A percentile compares a stretch with the other conserved stretches of the same genome.
Evolutionary conservation across 2,797 vertebrate species (phyloP).

Genomic region (Sebastes vulpes): DNA sequence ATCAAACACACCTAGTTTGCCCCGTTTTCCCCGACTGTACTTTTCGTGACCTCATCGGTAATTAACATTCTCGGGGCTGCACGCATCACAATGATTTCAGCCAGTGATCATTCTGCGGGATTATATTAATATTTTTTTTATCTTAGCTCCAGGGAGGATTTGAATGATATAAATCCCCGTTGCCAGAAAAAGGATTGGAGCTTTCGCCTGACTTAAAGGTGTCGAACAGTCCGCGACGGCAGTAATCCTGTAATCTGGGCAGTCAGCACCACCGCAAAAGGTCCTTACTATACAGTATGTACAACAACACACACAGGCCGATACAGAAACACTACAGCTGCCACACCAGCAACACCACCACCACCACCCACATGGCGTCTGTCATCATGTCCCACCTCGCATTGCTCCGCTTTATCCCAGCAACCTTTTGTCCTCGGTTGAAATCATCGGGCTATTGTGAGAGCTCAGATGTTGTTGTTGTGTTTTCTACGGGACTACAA

Average conservation of each 20-base stretch:
- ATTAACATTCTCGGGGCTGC: slow-evolving; percentile 48
- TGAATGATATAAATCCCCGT: slow-evolving; percentile 62
- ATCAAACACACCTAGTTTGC: slow-evolving; percentile 23
- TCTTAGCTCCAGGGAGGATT: slow-evolving; percentile 57
- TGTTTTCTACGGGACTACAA: not conserved
- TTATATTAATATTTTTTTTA: slow-evolving; percentile 48
- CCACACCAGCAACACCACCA: slow-evolving; percentile 46
- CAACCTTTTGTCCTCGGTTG: slow-evolving; percentile 28
- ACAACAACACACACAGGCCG: not conserved
- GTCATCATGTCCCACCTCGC: slow-evolving; percentile 49
- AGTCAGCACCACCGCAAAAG: slow-evolving; percentile 60
- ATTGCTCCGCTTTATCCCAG: slow-evolving; percentile 27
- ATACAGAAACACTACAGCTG: slow-evolving; percentile 24
- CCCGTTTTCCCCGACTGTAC: not conserved
- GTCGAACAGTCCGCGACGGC: slow-evolving; percentile 49
- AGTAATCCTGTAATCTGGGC: slow-evolving; percentile 73
- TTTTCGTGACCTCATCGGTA: slow-evolving; percentile 18
- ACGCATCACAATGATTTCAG: slow-evolving; percentile 24
- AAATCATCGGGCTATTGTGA: not conserved
- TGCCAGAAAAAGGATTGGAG: slow-evolving; percentile 55
- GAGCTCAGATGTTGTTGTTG: not conserved
- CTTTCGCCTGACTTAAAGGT: slow-evolving; percentile 64
- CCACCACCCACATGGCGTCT: slow-evolving; percentile 55
- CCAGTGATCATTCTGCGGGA: slow-evolving; percentile 31
- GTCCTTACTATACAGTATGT: slow-evolving; percentile 26